Percentiles rank a stretch among this genome's conserved stretches.
These are phyloP conservation scores for Sinelater perroti DNA, from an alignment of 2,888 invertebrate species.

Conservation along the genomic window DNA sequence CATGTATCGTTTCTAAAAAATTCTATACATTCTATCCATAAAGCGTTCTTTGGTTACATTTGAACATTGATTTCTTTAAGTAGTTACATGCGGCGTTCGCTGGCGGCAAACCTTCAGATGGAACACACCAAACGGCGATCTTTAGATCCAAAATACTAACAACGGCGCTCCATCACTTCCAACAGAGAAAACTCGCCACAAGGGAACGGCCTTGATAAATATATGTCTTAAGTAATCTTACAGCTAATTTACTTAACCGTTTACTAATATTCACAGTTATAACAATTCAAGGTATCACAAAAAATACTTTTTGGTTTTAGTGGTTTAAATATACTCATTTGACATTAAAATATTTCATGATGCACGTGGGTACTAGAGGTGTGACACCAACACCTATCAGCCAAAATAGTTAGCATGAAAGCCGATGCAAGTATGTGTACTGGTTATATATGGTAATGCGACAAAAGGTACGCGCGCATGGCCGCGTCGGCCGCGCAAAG, in stretches of 20 bases:
- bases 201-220: conserved; percentile 22
- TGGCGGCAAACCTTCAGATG: conserved; percentile 15
- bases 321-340: conserved; percentile 17
- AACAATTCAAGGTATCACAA: conserved; percentile 58
- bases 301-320: conserved; percentile 53
- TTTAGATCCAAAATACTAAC: too few relatives aligned
- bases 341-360: conserved; percentile 23
- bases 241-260: conserved; percentile 16
- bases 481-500: too few relatives aligned
- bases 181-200: conserved; percentile 25
- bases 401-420: too few relatives aligned
- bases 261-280: conserved; percentile 34
- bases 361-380: conserved; percentile 8
- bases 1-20: conserved; percentile 30
- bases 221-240: conserved; percentile 10
- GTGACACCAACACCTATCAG: too few relatives aligned
- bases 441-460: too few relatives aligned
- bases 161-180: too few relatives aligned
- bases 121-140: too few relatives aligned
- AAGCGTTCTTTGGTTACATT: conserved; percentile 34
- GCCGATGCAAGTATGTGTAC: too few relatives aligned
- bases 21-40: conserved; percentile 27
- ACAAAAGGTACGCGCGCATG: too few relatives aligned
- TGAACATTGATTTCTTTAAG: conserved; percentile 29
- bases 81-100: conserved; percentile 18